phyloP scores from a whole-genome alignment of 2,797 vertebrate genomes.

The Lutjanus argentimaculatus region DNA sequence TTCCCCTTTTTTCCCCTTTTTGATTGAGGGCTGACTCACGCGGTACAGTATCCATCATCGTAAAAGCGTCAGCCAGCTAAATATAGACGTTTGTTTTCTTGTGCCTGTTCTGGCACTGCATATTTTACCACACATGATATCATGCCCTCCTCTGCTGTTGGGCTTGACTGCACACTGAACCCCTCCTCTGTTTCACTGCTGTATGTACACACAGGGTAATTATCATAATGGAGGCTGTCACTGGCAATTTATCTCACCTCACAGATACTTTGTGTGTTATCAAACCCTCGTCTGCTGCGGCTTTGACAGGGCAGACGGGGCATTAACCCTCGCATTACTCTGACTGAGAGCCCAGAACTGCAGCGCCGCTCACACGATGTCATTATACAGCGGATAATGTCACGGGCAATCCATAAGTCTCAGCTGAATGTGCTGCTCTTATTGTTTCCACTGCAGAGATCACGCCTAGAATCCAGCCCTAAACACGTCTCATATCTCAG shows the following conservation, averaged over 20 bases:
- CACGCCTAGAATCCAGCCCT: conserved; percentile 10
- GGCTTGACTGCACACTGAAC: conserved; percentile 68
- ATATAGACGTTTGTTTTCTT: conserved; percentile 78
- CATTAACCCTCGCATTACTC: conserved; percentile 52
- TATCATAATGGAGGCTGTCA: conserved; percentile 72
- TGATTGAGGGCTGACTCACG: conserved; percentile 82
- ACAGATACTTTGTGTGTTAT: conserved; percentile 49
- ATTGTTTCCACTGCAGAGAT: conserved; percentile 48
- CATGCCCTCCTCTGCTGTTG: conserved; percentile 39
- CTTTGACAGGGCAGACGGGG: conserved; percentile 43
- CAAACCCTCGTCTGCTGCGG: conserved; percentile 53
- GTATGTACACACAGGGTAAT: conserved; percentile 57
- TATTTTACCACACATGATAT: conserved; percentile 65
- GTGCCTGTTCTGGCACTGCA: conserved; percentile 52
- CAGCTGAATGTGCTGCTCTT: conserved; percentile 8
- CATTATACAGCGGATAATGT: conserved; percentile 34
- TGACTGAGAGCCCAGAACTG: conserved; percentile 41
- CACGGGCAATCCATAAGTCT: conserved; percentile 46
- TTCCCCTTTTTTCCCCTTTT: conserved; percentile 34
- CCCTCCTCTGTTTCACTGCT: conserved; percentile 52
- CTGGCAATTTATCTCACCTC: conserved; percentile 55
- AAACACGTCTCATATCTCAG: conserved; percentile 14
- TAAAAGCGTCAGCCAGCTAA: conserved; percentile 77
- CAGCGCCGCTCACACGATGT: conserved; percentile 39
- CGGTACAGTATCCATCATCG: conserved; percentile 69